phyloP scores from a whole-genome alignment of 2,113 vertebrate genomes.

The Caloenas nicobarica region DNA sequence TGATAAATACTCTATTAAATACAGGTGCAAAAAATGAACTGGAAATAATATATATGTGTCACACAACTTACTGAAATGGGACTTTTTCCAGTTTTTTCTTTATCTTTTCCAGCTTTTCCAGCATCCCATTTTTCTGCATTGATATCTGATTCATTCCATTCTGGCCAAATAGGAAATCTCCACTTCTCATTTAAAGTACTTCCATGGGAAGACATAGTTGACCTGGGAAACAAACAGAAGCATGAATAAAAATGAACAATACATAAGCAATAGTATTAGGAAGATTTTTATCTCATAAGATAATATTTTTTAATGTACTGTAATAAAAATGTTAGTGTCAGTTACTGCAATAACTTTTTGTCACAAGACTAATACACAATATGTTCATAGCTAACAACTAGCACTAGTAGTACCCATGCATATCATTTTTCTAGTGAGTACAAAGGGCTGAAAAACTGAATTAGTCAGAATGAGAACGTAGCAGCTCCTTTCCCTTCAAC shows the following conservation, averaged over 20 bases:
- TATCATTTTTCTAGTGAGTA: neutral
- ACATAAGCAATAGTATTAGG: neutral
- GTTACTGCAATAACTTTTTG: neutral
- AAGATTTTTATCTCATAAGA: neutral
- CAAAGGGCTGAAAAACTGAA: neutral
- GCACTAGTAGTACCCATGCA: neutral
- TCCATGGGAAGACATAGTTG: neutral
- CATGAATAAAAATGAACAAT: neutral
- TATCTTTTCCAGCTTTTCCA: constrained; percentile 79
- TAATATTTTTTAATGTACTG: neutral
- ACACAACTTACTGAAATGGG: constrained; percentile 74
- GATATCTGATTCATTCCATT: constrained; percentile 90
- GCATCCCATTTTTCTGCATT: constrained; percentile 90
- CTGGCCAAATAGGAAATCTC: constrained; percentile 85
- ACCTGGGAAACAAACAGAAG: constrained; percentile 55
- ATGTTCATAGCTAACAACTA: neutral
- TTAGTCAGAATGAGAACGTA: neutral
- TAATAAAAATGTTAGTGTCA: neutral
- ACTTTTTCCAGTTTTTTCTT: constrained; percentile 77
- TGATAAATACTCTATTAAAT: neutral
- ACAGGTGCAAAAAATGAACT: neutral
- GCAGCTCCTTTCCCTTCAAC: neutral
- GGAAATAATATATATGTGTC: neutral
- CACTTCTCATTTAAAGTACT: constrained; percentile 50
- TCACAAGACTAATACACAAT: neutral